phyloP scores from a whole-genome alignment of 2,113 vertebrate species.

The Mirza zaza region DNA sequence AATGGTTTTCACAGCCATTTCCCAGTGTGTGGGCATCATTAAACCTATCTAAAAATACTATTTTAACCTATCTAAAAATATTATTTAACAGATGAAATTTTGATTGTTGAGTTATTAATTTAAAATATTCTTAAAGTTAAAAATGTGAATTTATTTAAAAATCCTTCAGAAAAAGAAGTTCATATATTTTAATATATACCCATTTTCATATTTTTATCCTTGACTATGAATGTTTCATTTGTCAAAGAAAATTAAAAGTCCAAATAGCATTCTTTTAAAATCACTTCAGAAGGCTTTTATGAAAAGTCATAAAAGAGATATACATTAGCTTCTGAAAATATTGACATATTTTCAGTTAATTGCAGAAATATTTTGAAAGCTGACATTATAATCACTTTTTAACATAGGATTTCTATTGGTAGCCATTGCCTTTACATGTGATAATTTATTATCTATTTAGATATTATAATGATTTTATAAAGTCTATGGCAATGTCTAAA shows the following conservation, averaged over 20 bases:
- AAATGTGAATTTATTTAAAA: neutral
- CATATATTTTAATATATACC: neutral
- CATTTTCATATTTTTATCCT: neutral
- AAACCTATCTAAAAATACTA: neutral
- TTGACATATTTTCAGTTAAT: neutral
- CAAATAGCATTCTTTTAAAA: neutral
- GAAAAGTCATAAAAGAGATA: neutral
- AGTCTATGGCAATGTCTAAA: neutral
- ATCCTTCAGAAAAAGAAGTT: neutral
- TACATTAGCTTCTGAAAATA: neutral
- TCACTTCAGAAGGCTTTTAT: neutral
- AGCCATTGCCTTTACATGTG: neutral
- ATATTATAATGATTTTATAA: constrained; percentile 11
- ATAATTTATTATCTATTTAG: constrained; percentile 29
- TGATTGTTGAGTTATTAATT: neutral
- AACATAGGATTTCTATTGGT: neutral
- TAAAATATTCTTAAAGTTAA: neutral
- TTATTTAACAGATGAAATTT: neutral
- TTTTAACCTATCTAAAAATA: neutral
- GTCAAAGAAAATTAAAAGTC: neutral
- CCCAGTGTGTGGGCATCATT: neutral
- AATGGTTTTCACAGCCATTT: neutral
- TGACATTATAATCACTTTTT: neutral
- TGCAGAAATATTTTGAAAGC: neutral
- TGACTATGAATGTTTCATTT: neutral